Evolutionary conservation across 2,888 invertebrate genomes (phyloP).

Genomic region (Drosophila borborema): DNA sequence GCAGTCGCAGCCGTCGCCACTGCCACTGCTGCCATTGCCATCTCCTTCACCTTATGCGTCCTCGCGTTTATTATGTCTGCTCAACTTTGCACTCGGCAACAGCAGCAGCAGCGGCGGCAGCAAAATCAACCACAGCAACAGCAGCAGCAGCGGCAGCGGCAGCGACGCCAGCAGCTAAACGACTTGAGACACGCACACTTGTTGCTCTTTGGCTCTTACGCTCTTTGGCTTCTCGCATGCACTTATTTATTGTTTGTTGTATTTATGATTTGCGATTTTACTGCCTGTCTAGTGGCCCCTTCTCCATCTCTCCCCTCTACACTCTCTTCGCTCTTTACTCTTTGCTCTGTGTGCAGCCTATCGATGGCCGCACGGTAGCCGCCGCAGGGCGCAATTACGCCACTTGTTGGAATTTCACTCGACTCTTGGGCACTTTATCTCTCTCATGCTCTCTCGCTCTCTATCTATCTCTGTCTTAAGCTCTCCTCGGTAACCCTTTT

Average conservation of each 20-base stretch:
- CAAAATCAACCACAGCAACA: background rate
- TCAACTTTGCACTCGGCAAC: conserved; percentile 78
- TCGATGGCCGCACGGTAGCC: conserved; percentile 75
- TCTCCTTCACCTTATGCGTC: conserved; percentile 43
- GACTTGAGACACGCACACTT: conserved; percentile 82
- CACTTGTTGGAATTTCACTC: conserved; percentile 82
- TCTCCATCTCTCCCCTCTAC: background rate
- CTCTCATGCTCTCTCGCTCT: background rate
- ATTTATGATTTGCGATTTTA: conserved; percentile 81
- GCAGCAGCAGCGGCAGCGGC: conserved; percentile 3
- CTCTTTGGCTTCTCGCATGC: conserved; percentile 54
- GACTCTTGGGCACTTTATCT: conserved; percentile 35
- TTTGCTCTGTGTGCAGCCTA: conserved; percentile 24
- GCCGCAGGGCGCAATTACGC: conserved; percentile 82
- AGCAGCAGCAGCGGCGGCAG: conserved; percentile 9
- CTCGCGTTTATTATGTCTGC: conserved; percentile 68
- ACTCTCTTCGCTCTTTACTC: background rate
- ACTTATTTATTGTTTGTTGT: conserved; percentile 81
- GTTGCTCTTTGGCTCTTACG: conserved; percentile 74
- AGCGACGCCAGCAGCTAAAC: conserved; percentile 56
- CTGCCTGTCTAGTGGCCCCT: conserved; percentile 28
- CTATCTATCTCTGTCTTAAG: background rate
- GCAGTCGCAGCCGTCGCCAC: conserved; percentile 56
- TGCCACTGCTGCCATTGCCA: conserved; percentile 8
- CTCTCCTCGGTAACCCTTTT: conserved; percentile 37